Evolutionary conservation across 2,797 vertebrate genomes (phyloP).

Genomic region (Onychomys leucogaster): DNA sequence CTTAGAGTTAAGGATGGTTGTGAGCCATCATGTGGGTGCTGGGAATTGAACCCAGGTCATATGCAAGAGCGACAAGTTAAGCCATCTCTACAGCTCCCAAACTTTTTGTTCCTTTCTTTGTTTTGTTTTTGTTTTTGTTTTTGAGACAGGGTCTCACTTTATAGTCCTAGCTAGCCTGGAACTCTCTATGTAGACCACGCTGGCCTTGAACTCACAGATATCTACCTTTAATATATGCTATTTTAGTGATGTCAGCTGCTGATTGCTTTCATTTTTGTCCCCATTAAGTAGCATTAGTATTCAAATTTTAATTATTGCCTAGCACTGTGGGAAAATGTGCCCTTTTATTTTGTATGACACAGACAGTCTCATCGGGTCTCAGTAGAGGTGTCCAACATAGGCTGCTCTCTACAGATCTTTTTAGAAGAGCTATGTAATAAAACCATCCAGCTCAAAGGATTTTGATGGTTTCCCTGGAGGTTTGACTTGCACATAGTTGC

Average conservation of each 20-base stretch:
- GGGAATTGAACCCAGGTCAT: neutral
- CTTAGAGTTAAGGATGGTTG: neutral
- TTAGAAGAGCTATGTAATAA: neutral
- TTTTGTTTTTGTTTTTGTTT: neutral
- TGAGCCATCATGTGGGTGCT: neutral
- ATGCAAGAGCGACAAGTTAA: neutral
- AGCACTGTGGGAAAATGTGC: neutral
- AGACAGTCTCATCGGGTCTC: neutral
- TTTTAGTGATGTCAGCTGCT: conserved; percentile 34
- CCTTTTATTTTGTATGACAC: neutral
- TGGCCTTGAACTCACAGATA: neutral
- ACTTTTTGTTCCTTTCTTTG: neutral
- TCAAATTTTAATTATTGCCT: conserved; percentile 11
- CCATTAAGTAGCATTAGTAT: neutral
- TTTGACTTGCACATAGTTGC: neutral
- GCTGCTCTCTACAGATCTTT: neutral
- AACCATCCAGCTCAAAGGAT: neutral
- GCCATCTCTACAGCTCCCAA: neutral
- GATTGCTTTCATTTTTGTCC: neutral
- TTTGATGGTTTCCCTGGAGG: neutral
- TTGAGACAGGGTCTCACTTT: neutral
- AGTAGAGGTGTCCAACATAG: neutral
- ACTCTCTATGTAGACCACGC: neutral
- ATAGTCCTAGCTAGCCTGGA: neutral
- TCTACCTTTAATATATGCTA: neutral